Base-by-base conservation (phyloP, 2,797 vertebrate species). In the Sparus aurata region DNA sequence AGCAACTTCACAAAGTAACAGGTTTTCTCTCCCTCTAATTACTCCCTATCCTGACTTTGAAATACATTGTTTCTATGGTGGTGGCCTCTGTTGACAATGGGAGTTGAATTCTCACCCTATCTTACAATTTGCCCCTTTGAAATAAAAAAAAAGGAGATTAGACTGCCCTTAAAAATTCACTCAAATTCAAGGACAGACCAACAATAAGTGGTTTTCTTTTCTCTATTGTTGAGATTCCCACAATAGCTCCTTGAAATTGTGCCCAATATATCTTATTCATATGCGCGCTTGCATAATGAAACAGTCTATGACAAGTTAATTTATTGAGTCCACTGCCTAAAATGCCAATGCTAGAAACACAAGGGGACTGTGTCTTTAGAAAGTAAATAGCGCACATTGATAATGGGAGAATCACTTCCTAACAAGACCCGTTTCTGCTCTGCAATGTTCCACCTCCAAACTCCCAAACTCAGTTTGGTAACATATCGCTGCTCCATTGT, bases 401-500 rank as follows among this genome's bases (percentile, higher is more conserved):
- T 62, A 15, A 54, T 20, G 12, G 30, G 61, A 9, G 71, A 80
- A 75, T 82, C 77, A 45, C 58, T 60, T 75, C 55, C 53, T 46
- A 47, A 25, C 43, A 15, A 70, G 68, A 61, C 72, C n/a, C 0
- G 53, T 20, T 60, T 62, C 45, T 66, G 54, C 65, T 76, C 64
- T 41, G 38, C 55, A n/a, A 57, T 49, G 69, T 81, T 63, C 65
- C 53, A 34, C 43, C 73, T 50, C 46, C 50, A 43, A 80, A 61
- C 77, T 70, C 69, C 52, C 18, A n/a, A 60, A 74, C 34, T 68
- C 20, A 16, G 59, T 57, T 76, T 11, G 6, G 34, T 58, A 60
- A 71, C 71, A 54, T 25, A 43, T 71, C 43, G 7, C 61, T 64
- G 23, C 69, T 64, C 72, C 47, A 81, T 80, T 89, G 89, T 87